phyloP scores from a whole-genome alignment of 2,888 invertebrate genomes.

The Ennomos quercinarius region DNA sequence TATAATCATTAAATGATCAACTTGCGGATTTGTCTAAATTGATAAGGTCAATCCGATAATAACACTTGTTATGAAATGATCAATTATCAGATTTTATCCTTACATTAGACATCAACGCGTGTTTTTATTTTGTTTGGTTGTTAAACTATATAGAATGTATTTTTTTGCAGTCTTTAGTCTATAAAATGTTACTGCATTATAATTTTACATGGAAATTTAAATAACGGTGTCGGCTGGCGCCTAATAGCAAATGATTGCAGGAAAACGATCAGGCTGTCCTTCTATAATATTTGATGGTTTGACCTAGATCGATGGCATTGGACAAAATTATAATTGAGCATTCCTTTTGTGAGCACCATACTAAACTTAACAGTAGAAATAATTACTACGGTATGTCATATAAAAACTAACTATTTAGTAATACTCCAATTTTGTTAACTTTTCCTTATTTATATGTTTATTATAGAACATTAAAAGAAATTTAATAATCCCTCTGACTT shows the following conservation, averaged over 20 bases:
- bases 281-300: slow-evolving; percentile 11
- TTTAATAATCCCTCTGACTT: too few species aligned
- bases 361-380: too few species aligned
- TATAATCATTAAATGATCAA: too few species aligned
- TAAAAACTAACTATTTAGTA: too few species aligned
- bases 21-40: too few species aligned
- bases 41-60: background rate
- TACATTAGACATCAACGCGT: slow-evolving; percentile 37
- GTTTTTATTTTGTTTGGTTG: background rate
- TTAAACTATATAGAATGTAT: too few species aligned
- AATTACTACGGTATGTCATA: too few species aligned
- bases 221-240: slow-evolving; percentile 8
- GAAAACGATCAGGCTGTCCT: slow-evolving; percentile 11
- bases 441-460: too few species aligned
- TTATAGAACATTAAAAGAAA: too few species aligned
- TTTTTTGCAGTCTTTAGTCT: too few species aligned
- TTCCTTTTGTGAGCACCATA: background rate
- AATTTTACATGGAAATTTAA: slow-evolving; percentile 1
- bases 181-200: too few species aligned
- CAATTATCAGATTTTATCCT: background rate
- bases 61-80: background rate
- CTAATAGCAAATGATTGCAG: slow-evolving; percentile 20
- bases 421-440: too few species aligned
- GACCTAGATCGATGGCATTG: slow-evolving; percentile 21
- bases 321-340: slow-evolving; percentile 3